Percentiles rank a stretch among this genome's conserved stretches.
Evolutionary conservation across 2,113 vertebrate genomes (phyloP).

Genomic region (Micronisus gabar): DNA sequence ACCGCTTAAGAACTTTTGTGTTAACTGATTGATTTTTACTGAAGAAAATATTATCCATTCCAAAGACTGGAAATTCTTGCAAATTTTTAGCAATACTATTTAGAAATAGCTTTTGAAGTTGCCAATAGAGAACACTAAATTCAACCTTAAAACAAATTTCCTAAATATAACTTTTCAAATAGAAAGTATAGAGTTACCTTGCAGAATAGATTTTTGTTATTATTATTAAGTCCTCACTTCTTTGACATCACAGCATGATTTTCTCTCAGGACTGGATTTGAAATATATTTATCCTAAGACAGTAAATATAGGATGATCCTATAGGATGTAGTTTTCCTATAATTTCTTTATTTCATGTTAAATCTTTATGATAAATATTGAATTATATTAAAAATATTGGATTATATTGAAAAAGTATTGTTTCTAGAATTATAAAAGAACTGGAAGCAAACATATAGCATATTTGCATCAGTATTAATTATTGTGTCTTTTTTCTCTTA

Average conservation of each 20-base stretch:
- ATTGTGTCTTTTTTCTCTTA: background rate
- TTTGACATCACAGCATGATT: background rate
- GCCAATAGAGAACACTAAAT: background rate
- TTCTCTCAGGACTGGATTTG: background rate
- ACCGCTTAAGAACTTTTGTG: background rate
- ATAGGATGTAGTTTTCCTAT: background rate
- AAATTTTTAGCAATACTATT: background rate
- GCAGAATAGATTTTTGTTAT: background rate
- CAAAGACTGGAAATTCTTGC: background rate
- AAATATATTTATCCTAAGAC: background rate
- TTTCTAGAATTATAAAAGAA: background rate
- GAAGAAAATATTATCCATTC: background rate
- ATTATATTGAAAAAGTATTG: background rate
- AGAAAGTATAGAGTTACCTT: background rate
- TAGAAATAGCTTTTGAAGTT: background rate
- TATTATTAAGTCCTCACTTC: background rate
- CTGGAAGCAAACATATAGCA: background rate
- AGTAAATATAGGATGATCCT: background rate
- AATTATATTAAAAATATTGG: background rate
- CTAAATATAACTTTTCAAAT: background rate
- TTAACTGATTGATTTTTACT: background rate
- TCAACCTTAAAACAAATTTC: rapidly evolving
- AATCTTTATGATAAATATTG: background rate
- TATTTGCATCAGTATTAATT: background rate
- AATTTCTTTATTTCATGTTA: background rate